Conservation (phyloP, 2,888 invertebrate genomes). For the Herminia tarsipennalis region DNA sequence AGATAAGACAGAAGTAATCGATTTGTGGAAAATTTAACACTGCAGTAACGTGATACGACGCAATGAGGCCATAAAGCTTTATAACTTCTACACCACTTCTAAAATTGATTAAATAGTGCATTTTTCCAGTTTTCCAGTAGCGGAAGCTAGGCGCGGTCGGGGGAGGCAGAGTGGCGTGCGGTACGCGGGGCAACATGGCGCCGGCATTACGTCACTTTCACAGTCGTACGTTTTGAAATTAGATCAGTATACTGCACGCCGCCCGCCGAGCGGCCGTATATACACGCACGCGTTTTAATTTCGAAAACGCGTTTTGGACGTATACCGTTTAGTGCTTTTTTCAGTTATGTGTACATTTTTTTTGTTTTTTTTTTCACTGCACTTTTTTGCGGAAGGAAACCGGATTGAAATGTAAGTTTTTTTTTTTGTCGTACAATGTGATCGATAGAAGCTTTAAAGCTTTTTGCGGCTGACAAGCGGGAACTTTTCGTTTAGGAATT, state of each 20-base stretch:
- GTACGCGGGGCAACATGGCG: slow-evolving; percentile 72
- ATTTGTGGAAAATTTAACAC: slow-evolving; percentile 49
- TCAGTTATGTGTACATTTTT: slow-evolving; percentile 60
- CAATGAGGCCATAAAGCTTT: slow-evolving; percentile 47
- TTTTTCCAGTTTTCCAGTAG: slow-evolving; percentile 58
- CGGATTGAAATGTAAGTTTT: slow-evolving; percentile 64
- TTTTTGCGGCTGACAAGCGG: slow-evolving; percentile 55
- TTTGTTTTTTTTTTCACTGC: slow-evolving; percentile 50
- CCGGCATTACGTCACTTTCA: slow-evolving; percentile 80
- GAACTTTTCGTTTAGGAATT: slow-evolving; percentile 52
- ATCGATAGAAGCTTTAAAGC: slow-evolving; percentile 62
- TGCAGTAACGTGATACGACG: slow-evolving; percentile 48
- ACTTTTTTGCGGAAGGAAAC: slow-evolving; percentile 50
- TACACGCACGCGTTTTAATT: slow-evolving; percentile 33
- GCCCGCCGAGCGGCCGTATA: slow-evolving; percentile 53
- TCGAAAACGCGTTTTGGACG: slow-evolving; percentile 50
- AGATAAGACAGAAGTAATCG: slow-evolving; percentile 46
- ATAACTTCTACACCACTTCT: slow-evolving; percentile 63
- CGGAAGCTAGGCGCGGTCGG: slow-evolving; percentile 67
- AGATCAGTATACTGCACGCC: slow-evolving; percentile 77
- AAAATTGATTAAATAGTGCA: slow-evolving; percentile 81
- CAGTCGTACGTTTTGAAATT: slow-evolving; percentile 78
- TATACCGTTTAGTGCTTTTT: slow-evolving; percentile 50
- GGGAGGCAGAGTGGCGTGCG: slow-evolving; percentile 54
- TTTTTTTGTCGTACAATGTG: slow-evolving; percentile 35